Conservation (phyloP, 2,797 vertebrate species). For the Sebastes cheni region DNA sequence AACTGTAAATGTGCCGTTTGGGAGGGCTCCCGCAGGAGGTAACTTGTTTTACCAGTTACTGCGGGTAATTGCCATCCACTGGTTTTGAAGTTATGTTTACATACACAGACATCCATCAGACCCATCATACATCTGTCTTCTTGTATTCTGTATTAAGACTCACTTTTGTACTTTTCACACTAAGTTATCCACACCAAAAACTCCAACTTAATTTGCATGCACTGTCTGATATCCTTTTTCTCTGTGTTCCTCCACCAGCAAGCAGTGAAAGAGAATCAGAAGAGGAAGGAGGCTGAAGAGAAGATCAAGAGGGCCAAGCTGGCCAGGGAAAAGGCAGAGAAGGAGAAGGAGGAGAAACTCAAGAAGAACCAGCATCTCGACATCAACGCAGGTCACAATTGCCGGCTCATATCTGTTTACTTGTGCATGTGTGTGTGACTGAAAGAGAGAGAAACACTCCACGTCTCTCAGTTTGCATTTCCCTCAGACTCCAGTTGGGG, state of each 20-base stretch:
- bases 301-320: slow-evolving; percentile 86
- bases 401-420: slow-evolving; percentile 15
- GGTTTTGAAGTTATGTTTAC: slow-evolving; percentile 33
- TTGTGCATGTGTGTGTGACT: background rate
- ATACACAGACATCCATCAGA: background rate
- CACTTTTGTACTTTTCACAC: background rate
- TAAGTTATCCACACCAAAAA: background rate
- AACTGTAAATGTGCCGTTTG: slow-evolving; percentile 14
- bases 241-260: slow-evolving; percentile 73
- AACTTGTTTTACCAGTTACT: slow-evolving; percentile 53
- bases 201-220: background rate
- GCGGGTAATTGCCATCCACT: slow-evolving; percentile 7
- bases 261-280: slow-evolving; percentile 88
- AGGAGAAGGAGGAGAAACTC: slow-evolving; percentile 85
- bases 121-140: background rate
- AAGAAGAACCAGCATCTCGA: slow-evolving; percentile 85
- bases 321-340: slow-evolving; percentile 88
- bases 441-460: slow-evolving; percentile 2
- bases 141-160: background rate
- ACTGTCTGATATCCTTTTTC: background rate
- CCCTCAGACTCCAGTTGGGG: slow-evolving; percentile 73
- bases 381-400: slow-evolving; percentile 85
- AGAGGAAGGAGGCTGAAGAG: slow-evolving; percentile 87
- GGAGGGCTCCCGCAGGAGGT: background rate
- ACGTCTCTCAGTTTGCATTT: slow-evolving; percentile 53